These are phyloP conservation scores for Monodelphis domestica DNA, from an alignment of 2,797 vertebrate genomes.

Conservation along the genomic window DNA sequence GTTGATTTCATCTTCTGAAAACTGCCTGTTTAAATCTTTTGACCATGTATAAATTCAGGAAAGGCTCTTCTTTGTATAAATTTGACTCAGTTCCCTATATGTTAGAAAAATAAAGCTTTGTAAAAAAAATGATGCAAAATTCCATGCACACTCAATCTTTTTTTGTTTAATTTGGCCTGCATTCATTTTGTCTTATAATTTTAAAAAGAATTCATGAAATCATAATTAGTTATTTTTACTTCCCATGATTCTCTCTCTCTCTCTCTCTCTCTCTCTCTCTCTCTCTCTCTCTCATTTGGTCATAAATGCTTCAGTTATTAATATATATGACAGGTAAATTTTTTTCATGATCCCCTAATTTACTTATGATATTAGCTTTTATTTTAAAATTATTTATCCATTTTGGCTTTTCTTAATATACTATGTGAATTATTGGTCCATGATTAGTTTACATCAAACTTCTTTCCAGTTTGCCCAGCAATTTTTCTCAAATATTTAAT, in stretches of 20 bases:
- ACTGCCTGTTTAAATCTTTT: neutral
- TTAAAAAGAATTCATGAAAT: too few relatives aligned
- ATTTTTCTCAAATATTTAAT: neutral
- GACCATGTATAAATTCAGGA: neutral
- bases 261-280: too few relatives aligned
- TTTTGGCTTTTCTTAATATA: neutral
- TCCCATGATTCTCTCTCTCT: too few relatives aligned
- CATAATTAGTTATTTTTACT: too few relatives aligned
- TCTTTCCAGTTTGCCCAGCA: neutral
- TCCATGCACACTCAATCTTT: too few relatives aligned
- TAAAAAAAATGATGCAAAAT: neutral
- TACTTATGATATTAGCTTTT: neutral
- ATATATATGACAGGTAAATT: neutral
- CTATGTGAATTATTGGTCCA: neutral
- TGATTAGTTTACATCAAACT: neutral
- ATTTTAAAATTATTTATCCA: neutral
- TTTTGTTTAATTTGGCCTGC: too few relatives aligned
- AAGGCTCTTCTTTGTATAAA: neutral
- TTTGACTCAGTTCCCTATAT: neutral
- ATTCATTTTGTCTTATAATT: too few relatives aligned
- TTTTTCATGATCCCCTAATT: neutral
- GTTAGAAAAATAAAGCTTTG: neutral
- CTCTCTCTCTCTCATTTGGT: too few relatives aligned
- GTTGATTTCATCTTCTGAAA: neutral
- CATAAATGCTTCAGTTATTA: neutral